These are phyloP conservation scores for Lytechinus variegatus DNA, from an alignment of 35 echinoderm and acorn worm species.

Conservation along the genomic window DNA sequence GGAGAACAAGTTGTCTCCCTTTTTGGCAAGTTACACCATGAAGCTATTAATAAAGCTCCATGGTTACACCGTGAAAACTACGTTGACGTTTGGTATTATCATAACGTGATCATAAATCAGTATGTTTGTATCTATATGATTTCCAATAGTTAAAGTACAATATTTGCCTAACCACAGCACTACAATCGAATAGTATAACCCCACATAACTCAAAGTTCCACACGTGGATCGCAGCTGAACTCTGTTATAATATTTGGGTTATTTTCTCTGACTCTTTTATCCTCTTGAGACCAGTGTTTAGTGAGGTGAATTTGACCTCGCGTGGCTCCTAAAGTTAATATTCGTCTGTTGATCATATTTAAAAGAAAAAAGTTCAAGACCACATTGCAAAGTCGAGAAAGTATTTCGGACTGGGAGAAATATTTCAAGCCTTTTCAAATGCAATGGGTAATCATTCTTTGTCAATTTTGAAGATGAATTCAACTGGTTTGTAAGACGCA, in stretches of 20 bases:
- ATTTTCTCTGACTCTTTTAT: neutral
- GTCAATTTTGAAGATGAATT: too few relatives aligned
- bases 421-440: neutral
- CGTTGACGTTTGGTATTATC: neutral
- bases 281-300: neutral
- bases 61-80: neutral
- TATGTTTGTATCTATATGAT: neutral
- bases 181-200: neutral
- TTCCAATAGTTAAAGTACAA: neutral
- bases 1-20: neutral
- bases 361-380: slow-evolving; percentile 3
- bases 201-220: neutral
- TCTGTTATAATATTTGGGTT: neutral
- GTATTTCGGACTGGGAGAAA: neutral
- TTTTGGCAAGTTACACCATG: neutral
- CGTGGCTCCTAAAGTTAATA: neutral
- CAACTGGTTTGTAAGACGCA: too few relatives aligned
- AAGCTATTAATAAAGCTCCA: neutral
- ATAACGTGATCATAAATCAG: neutral
- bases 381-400: neutral
- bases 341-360: neutral
- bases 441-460: too few relatives aligned
- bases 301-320: slow-evolving; percentile 9
- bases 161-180: neutral
- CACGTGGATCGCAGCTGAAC: neutral